Evolutionary conservation across 1,140 invertebrate species (phyloP).

Genomic region (Drosophila sp.): DNA sequence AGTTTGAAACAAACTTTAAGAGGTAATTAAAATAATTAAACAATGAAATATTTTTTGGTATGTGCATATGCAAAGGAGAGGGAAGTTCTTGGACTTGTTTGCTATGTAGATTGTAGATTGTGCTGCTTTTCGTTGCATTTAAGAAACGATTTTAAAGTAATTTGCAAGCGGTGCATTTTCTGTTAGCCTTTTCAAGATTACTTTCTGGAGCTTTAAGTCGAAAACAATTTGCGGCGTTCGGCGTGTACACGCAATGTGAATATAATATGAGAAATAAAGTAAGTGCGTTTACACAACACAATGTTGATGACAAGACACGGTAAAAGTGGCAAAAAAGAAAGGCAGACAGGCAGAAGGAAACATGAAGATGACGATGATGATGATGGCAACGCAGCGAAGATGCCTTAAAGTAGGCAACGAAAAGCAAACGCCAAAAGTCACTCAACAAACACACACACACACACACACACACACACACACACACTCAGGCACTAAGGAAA

Average conservation of each 20-base stretch:
- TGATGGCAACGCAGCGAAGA: constrained; percentile 18
- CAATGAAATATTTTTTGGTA: too few relatives aligned
- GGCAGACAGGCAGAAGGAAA: neutral
- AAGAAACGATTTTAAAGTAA: neutral
- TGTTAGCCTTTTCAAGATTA: constrained; percentile 2
- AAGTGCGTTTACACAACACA: constrained; percentile 48
- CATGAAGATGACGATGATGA: neutral
- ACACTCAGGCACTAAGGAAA: constrained; percentile 11
- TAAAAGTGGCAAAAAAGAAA: neutral
- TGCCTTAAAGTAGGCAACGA: constrained; percentile 60
- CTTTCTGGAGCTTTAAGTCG: constrained; percentile 37
- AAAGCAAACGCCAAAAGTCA: constrained; percentile 59
- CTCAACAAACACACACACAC: constrained; percentile 36
- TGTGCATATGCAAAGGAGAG: too few relatives aligned
- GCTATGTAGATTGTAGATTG: neutral
- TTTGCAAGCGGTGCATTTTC: neutral
- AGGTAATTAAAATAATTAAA: too few relatives aligned
- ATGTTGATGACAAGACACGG: constrained; percentile 32
- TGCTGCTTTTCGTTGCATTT: neutral
- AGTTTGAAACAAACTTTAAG: too few relatives aligned
- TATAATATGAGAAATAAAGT: constrained; percentile 68
- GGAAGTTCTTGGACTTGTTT: too few relatives aligned
- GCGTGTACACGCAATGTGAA: constrained; percentile 59
- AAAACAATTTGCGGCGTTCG: constrained; percentile 58
- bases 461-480: constrained; percentile 15